Conservation (phyloP, 1,140 invertebrate genomes). For the Lepidurus packardi region DNA sequence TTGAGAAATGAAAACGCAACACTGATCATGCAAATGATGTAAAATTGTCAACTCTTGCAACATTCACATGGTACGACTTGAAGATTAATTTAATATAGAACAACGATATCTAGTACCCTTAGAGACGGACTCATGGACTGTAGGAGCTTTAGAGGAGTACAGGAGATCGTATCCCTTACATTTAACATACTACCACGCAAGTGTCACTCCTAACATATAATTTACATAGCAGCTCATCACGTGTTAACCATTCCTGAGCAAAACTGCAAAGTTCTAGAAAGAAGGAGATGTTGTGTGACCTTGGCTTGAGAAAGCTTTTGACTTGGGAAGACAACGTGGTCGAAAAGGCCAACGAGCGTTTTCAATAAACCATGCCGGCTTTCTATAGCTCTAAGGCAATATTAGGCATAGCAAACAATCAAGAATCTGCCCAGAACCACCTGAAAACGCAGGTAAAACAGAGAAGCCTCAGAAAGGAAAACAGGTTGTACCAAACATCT, state of each 20-base stretch:
- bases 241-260: constrained; percentile 2
- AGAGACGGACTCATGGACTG: neutral
- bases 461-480: no score
- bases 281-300: neutral
- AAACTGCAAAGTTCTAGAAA: neutral
- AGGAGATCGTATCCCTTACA: neutral
- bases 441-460: no score
- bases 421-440: no score
- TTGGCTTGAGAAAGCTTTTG: neutral
- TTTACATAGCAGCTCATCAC: neutral
- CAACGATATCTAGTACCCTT: no score
- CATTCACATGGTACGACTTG: constrained; percentile 4
- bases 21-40: neutral
- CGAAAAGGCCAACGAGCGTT: no score
- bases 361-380: no score
- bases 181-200: neutral
- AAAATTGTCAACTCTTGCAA: neutral
- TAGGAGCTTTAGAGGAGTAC: neutral
- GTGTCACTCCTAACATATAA: no score
- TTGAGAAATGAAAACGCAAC: neutral
- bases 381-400: no score
- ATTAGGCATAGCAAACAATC: no score
- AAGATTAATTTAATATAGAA: no score
- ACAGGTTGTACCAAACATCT: no score
- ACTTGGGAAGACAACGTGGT: neutral